Conservation (phyloP, 1,140 invertebrate species). For the Zaprionus nigranus region DNA sequence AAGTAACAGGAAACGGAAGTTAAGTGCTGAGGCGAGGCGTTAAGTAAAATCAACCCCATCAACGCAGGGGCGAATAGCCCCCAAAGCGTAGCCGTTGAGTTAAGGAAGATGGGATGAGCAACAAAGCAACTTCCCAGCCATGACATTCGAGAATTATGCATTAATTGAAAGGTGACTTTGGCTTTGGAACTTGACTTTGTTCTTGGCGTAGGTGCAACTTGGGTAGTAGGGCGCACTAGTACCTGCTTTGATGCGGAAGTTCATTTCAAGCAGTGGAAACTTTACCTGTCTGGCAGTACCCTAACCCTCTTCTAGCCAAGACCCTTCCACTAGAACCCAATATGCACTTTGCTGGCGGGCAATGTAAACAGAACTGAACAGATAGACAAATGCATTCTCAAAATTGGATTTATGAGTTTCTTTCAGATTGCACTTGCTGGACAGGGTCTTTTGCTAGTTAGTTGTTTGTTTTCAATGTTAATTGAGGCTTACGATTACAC, state of each 20-base stretch:
- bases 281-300: constrained; percentile 21
- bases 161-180: constrained; percentile 75
- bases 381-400: constrained; percentile 72
- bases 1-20: constrained; percentile 81
- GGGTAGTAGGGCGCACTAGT: constrained; percentile 18
- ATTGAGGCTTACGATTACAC: constrained; percentile 75
- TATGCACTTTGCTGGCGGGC: constrained; percentile 60
- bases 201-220: constrained; percentile 32
- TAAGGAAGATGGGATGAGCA: constrained; percentile 46
- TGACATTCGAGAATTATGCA: constrained; percentile 77
- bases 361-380: constrained; percentile 36
- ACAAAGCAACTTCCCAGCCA: constrained; percentile 59
- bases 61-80: background rate
- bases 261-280: constrained; percentile 29
- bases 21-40: constrained; percentile 82
- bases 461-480: constrained; percentile 82
- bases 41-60: constrained; percentile 76
- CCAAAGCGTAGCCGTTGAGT: background rate
- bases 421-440: constrained; percentile 46
- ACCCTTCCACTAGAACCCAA: background rate
- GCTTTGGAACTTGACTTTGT: constrained; percentile 32
- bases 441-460: constrained; percentile 22
- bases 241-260: constrained; percentile 38
- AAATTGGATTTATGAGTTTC: constrained; percentile 83
- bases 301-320: background rate